phyloP scores from a whole-genome alignment of 1,140 invertebrate species.

The Oedothorax gibbosus region DNA sequence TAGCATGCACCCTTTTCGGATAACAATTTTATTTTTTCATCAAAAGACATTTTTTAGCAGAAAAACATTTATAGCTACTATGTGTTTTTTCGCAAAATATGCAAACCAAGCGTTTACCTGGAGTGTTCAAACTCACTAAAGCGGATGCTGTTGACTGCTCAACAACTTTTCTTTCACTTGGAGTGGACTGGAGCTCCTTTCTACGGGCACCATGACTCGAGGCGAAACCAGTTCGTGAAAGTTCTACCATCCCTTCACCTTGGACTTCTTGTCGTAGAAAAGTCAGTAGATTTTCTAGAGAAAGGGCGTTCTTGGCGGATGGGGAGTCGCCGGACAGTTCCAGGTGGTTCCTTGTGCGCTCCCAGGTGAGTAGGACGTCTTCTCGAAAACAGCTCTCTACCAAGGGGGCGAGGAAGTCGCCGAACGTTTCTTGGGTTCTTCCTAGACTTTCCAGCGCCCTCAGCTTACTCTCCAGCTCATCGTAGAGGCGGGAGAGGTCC shows the following conservation, averaged over 20 bases:
- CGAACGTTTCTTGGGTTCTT: too few species aligned
- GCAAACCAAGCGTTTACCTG: background rate
- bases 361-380: too few species aligned
- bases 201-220: background rate
- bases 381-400: too few species aligned
- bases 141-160: too few species aligned
- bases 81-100: background rate
- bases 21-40: background rate
- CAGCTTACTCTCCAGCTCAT: too few species aligned
- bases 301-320: background rate
- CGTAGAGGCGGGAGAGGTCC: background rate
- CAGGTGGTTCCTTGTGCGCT: too few species aligned
- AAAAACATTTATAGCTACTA: background rate
- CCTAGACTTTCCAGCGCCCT: too few species aligned
- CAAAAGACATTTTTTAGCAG: background rate
- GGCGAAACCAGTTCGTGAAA: background rate
- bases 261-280: constrained; percentile 10
- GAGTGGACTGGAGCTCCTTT: too few species aligned
- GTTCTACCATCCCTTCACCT: background rate
- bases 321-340: background rate
- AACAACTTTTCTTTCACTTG: too few species aligned
- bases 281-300: background rate
- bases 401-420: too few species aligned
- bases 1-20: too few species aligned
- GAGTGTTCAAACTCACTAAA: background rate